phyloP scores from a whole-genome alignment of 1,140 invertebrate genomes.

The Pararge aegeria region DNA sequence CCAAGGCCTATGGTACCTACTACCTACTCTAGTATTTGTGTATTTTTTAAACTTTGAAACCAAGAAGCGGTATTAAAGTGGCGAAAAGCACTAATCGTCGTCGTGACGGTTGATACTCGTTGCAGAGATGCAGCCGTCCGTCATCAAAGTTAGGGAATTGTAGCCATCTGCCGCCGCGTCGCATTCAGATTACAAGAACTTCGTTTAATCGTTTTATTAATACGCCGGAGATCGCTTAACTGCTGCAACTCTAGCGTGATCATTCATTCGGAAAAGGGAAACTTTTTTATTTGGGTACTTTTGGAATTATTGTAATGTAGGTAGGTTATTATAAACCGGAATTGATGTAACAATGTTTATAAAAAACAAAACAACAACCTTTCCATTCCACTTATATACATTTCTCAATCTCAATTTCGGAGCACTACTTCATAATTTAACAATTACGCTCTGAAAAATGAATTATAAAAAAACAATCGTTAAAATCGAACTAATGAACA shows the following conservation, averaged over 20 bases:
- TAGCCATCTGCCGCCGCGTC: constrained; percentile 69
- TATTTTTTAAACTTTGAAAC: too few species aligned
- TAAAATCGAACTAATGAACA: too few species aligned
- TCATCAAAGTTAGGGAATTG: constrained; percentile 76
- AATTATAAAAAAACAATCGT: not conserved
- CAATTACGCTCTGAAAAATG: too few species aligned
- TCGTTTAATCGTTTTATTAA: constrained; percentile 79
- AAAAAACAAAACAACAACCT: too few species aligned
- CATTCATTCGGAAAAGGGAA: not conserved
- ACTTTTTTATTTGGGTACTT: not conserved
- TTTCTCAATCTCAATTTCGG: too few species aligned
- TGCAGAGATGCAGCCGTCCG: constrained; percentile 56
- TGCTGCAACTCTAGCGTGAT: constrained; percentile 26
- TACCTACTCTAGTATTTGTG: too few species aligned
- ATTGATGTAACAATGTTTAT: too few species aligned
- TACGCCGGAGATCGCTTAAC: constrained; percentile 76
- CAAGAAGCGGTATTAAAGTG: not conserved
- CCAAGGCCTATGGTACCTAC: too few species aligned
- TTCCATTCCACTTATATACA: too few species aligned
- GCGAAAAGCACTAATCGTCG: constrained; percentile 57
- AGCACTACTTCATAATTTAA: too few species aligned
- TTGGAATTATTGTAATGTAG: not conserved
- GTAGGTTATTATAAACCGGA: too few species aligned
- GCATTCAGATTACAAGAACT: constrained; percentile 74
- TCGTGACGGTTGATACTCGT: constrained; percentile 49